Base-by-base conservation (phyloP, 2,113 vertebrate species). In the Cynoglossus semilaevis region DNA sequence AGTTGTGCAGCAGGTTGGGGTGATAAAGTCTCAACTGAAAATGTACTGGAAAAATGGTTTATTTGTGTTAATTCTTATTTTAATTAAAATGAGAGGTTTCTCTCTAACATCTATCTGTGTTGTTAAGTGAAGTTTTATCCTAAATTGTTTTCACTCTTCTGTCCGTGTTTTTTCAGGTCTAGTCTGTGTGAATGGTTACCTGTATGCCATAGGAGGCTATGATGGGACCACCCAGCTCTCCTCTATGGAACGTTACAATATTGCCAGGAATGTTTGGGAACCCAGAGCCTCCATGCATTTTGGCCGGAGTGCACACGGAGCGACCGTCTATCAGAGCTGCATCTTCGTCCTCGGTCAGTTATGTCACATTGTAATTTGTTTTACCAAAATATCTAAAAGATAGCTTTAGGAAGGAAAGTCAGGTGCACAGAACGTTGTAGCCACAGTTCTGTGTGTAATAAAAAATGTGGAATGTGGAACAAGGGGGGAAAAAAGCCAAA, bases 171-270 rank as follows among this genome's bases (percentile, higher is more conserved):
- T 37, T 15, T 53, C 68, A 92, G 92, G 92, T 1, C 29, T 93
- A 71, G 91, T 85, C 60, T 86, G 87, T 40, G 2, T 92, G 67
- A 89, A 89, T 75, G 66, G 74, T 1, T 76, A 84, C 73, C 81
- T 93, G 57, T 93, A 91, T 12, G 91, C 89, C 1, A 67, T 91
- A 15, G 92, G 92, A 16, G 92, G 92, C 3, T 93, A 90, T 29
- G 87, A 92, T 41, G 91, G 91, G 8, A 80, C 19, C 51, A 79
- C 35, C 37, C 92, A 93, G 76, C 84, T 93, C 44, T 76, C 75
- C 40, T 77, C 86, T 0, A 72, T 88, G 77, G 92, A 93, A 72
- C 84, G 90, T 13, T 93, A 93, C 77, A 91, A 84, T 9, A 50
- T 85, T 3, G 34, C 65, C 44, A 79, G 71, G 62, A 88, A 92